Evolutionary conservation across 2,113 vertebrate genomes (phyloP).

Genomic region (Solenodon paradoxus): DNA sequence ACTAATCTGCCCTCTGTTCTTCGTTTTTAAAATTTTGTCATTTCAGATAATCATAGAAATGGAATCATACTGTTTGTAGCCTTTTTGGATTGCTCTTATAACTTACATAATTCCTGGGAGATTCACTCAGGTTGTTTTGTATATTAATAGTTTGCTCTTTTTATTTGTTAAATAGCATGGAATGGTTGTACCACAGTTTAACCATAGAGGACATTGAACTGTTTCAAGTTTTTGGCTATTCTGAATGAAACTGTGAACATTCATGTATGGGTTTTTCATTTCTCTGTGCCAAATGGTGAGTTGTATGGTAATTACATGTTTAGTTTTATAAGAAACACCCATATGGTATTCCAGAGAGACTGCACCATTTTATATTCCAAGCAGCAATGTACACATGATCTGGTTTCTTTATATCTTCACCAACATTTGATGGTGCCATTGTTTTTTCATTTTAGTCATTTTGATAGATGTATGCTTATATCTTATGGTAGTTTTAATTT

Average conservation of each 20-base stretch:
- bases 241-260: constrained; percentile 11
- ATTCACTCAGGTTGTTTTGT: neutral
- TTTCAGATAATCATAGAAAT: constrained; percentile 15
- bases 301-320: constrained; percentile 24
- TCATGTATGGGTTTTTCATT: constrained; percentile 1
- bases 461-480: neutral
- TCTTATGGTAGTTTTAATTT: neutral
- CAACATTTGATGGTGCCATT: neutral
- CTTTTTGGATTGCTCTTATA: neutral
- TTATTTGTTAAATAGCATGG: neutral
- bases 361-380: neutral
- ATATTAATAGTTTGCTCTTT: neutral
- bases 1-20: neutral
- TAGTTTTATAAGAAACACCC: constrained; percentile 9
- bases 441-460: neutral
- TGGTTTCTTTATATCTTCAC: constrained; percentile 4
- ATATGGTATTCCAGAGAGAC: neutral
- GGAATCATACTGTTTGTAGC: neutral
- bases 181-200: neutral
- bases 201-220: neutral
- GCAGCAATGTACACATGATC: neutral
- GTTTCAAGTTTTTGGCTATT: neutral
- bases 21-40: constrained; percentile 6
- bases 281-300: neutral
- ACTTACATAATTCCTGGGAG: neutral